Evolutionary conservation across 2,888 invertebrate genomes (phyloP).

Genomic region (Notocelia uddmanniana): DNA sequence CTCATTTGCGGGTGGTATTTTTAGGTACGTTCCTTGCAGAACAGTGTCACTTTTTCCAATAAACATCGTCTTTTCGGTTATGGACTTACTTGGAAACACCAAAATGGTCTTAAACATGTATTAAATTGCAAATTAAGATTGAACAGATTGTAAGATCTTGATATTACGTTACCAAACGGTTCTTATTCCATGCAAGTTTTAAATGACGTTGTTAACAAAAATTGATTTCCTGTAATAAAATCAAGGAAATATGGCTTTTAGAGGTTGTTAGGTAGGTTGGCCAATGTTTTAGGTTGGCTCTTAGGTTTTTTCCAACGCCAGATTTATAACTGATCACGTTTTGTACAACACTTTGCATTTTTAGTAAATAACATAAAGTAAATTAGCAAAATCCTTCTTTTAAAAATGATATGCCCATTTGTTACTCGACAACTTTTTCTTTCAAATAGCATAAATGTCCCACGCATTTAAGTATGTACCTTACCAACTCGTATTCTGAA

Average conservation of each 20-base stretch:
- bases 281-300: not conserved
- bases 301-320: not conserved
- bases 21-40: slow-evolving; percentile 27
- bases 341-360: too few species aligned
- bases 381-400: too few species aligned
- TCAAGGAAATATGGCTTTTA: slow-evolving; percentile 21
- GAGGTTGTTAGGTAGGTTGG: not conserved
- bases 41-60: slow-evolving; percentile 26
- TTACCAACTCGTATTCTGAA: not conserved
- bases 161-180: slow-evolving; percentile 33
- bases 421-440: too few species aligned
- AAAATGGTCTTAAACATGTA: slow-evolving; percentile 37
- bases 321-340: too few species aligned
- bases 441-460: not conserved
- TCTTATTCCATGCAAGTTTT: slow-evolving; percentile 31
- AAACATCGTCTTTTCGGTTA: slow-evolving; percentile 33
- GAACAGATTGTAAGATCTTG: slow-evolving; percentile 39
- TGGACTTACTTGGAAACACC: slow-evolving; percentile 27
- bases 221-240: slow-evolving; percentile 42
- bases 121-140: slow-evolving; percentile 44
- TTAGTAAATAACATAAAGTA: too few species aligned
- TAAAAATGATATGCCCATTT: too few species aligned
- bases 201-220: slow-evolving; percentile 33
- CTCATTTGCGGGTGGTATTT: slow-evolving; percentile 35
- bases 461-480: not conserved